Evolutionary conservation across 2,797 vertebrate genomes (phyloP).

Genomic region (Ptychadena robeensis): DNA sequence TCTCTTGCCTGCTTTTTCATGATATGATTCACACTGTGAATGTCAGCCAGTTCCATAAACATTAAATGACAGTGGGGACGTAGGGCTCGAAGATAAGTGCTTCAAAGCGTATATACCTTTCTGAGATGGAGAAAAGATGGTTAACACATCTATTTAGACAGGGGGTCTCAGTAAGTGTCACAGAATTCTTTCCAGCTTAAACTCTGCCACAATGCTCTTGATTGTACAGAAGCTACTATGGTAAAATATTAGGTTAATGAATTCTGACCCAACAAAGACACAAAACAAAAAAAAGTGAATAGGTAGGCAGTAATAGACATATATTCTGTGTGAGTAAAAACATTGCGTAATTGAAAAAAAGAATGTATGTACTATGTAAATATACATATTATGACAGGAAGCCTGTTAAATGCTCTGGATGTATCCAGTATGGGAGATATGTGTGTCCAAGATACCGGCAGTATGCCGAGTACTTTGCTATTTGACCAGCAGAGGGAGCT

Average conservation of each 20-base stretch:
- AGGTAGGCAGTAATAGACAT: too few relatives aligned
- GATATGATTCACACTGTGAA: constrained; percentile 67
- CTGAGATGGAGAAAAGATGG: constrained; percentile 16
- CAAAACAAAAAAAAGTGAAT: too few relatives aligned
- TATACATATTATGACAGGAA: too few relatives aligned
- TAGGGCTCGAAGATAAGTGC: constrained; percentile 58
- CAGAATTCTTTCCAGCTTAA: constrained; percentile 17
- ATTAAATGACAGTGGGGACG: constrained; percentile 51
- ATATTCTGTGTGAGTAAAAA: too few relatives aligned
- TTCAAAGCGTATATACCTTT: constrained; percentile 5
- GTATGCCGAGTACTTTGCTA: too few relatives aligned
- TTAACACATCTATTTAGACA: constrained; percentile 28
- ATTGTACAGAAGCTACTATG: neutral
- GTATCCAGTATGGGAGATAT: too few relatives aligned
- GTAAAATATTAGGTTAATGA: constrained; percentile 4
- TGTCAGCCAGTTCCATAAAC: constrained; percentile 58
- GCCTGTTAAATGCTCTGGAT: too few relatives aligned
- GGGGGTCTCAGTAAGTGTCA: constrained; percentile 38
- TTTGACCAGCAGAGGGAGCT: too few relatives aligned
- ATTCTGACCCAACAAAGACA: neutral
- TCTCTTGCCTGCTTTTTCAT: constrained; percentile 67
- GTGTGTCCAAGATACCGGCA: too few relatives aligned
- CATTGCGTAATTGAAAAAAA: too few relatives aligned
- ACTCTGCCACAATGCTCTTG: constrained; percentile 5
- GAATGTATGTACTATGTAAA: too few relatives aligned